phyloP scores from a whole-genome alignment of 2,797 vertebrate species.

The Chelmon rostratus region DNA sequence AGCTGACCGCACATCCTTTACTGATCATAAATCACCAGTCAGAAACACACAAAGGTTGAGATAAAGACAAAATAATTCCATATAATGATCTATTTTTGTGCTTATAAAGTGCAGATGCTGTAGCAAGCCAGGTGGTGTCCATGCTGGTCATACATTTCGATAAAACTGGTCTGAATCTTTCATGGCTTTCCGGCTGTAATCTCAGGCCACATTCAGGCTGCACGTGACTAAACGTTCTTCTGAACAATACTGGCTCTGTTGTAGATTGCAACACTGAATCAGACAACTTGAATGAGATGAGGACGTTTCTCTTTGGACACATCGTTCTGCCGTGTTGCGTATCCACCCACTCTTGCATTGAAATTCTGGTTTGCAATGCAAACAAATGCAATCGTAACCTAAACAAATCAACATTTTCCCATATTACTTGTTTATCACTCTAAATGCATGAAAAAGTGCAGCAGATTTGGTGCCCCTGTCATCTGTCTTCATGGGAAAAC shows the following conservation, averaged over 20 bases:
- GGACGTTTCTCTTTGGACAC: background rate
- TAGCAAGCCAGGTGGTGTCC: background rate
- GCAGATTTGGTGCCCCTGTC: background rate
- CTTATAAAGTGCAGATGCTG: background rate
- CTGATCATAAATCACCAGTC: background rate
- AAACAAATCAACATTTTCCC: background rate
- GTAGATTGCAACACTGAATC: background rate
- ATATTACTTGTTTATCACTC: background rate
- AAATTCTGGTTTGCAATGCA: background rate
- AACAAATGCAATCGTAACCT: background rate
- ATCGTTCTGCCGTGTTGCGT: background rate
- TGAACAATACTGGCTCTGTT: conserved; percentile 48
- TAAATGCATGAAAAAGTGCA: background rate
- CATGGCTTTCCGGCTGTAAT: conserved; percentile 12
- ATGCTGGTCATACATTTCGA: background rate
- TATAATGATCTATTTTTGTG: background rate
- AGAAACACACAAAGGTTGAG: background rate
- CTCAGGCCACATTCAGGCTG: conserved; percentile 16
- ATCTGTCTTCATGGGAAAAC: background rate
- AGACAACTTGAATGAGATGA: conserved; percentile 30
- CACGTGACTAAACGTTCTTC: conserved; percentile 21
- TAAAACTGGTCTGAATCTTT: background rate
- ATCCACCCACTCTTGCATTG: conserved; percentile 8
- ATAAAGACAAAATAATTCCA: background rate
- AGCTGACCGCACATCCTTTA: background rate